Base-by-base conservation (phyloP, 2,888 invertebrate genomes). In the Nephrocerus scutellatus region DNA sequence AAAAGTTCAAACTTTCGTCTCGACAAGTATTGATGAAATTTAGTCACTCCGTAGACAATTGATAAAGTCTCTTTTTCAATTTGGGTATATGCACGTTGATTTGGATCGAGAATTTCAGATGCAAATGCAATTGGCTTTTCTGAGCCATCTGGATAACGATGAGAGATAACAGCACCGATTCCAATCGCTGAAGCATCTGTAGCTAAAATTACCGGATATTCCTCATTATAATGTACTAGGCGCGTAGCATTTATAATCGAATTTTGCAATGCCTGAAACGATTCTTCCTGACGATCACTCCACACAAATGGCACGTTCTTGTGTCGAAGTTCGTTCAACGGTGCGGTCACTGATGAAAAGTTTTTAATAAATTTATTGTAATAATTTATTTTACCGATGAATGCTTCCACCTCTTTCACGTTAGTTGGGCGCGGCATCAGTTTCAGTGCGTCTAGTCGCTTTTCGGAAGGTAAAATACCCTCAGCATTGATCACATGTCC, bases 1-100 rank as follows among this genome's bases (percentile, higher is more conserved):
- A 41, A 20, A 1, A 48, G 34, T 20, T 43, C 40, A 30, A 49
- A 51, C 30, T 36, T 31, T 8, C 46, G 30, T 1, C 47, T 47
- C 21, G 34, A 49, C 3, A 51, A 14, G 30, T 49, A 49, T 26
- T 49, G 47, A 30, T 50, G 39, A 32, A 51, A 51, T 34, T 44
- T 47, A 3, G 32, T 49, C 4, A 48, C 39, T 4, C 46, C 46
- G 28, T 37, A 46, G 14, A 48, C 41, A 2, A 47, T 48, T 1
- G 46, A 31, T 5, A 41, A 6, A 2, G 40, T 44, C 28, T 52
- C 45, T 14, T 50, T 51, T 40, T 51, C 48, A 3, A 49, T 43
- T 38, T 48, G 43, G 7, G 43, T 47, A 22, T 49, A 48, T n/a
- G n/a, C n/a, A n/a, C n/a, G n/a, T n/a, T n/a, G n/a, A n/a, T n/a